A percentile compares a stretch with the other conserved stretches of the same genome.
Conservation (phyloP, 2,888 invertebrate species). For the Drosophila histrio region DNA sequence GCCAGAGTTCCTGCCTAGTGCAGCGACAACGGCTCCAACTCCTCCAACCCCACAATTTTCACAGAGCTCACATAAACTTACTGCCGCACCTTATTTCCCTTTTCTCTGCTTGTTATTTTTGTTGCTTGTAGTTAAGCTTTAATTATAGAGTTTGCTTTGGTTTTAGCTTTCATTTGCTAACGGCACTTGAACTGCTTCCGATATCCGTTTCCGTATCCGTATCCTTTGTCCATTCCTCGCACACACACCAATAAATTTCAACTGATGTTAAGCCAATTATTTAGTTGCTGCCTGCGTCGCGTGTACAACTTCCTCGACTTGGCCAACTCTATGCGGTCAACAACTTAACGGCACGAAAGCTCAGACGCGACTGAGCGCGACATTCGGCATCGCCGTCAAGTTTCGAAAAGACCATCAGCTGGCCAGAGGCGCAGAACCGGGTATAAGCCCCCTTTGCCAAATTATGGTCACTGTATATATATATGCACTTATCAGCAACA, state of each 20-base stretch:
- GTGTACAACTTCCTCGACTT: conserved; percentile 18
- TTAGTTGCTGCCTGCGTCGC: conserved; percentile 50
- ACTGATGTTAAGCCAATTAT: conserved; percentile 65
- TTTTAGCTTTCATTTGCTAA: conserved; percentile 11
- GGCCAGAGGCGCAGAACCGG: conserved; percentile 30
- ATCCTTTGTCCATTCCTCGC: conserved; percentile 10
- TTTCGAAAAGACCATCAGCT: conserved; percentile 1
- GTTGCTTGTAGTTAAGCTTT: conserved; percentile 5
- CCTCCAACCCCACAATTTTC: conserved; percentile 41
- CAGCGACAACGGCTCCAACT: conserved; percentile 43
- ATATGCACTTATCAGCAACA: background rate
- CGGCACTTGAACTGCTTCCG: conserved; percentile 19
- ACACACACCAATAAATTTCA: conserved; percentile 41
- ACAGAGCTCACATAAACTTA: conserved; percentile 37
- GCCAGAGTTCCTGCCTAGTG: conserved; percentile 23
- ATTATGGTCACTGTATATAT: background rate
- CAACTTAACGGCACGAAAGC: conserved; percentile 71
- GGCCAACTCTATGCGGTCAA: conserved; percentile 29
- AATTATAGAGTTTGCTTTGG: background rate
- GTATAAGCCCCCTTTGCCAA: background rate
- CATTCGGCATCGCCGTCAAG: conserved; percentile 6
- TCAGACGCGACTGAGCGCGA: conserved; percentile 60
- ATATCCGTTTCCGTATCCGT: background rate
- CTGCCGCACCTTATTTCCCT: conserved; percentile 50
- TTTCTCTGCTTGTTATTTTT: conserved; percentile 16